Conservation (phyloP, 2,113 vertebrate species). For the Bufo gargarizans region DNA sequence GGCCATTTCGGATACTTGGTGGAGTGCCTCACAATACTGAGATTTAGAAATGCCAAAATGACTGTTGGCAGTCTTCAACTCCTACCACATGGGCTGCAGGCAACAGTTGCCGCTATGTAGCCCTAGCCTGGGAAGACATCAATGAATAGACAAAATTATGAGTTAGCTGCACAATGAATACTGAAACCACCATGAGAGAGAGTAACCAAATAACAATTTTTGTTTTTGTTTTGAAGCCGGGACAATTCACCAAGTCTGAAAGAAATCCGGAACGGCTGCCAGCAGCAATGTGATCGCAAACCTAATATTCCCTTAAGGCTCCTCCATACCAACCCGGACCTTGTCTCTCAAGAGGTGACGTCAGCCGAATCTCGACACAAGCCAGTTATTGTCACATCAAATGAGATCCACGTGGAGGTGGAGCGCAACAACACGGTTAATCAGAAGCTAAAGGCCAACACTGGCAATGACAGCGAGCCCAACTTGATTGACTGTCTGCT, state of each 20-base stretch:
- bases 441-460: constrained; percentile 83
- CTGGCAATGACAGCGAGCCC: constrained; percentile 89
- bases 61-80: too few species aligned
- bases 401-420: constrained; percentile 94
- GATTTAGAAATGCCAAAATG: too few species aligned
- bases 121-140: too few species aligned
- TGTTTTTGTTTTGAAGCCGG: constrained; percentile 73
- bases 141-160: not conserved
- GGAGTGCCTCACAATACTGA: too few species aligned
- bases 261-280: constrained; percentile 96
- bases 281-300: constrained; percentile 94
- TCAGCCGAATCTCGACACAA: constrained; percentile 78
- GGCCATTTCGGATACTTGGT: too few species aligned
- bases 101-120: too few species aligned
- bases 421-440: constrained; percentile 91
- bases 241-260: constrained; percentile 98
- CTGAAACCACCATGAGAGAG: not conserved
- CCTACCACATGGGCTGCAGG: too few species aligned
- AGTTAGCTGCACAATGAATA: not conserved
- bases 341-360: constrained; percentile 81
- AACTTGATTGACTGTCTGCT: constrained; percentile 98
- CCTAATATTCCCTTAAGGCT: constrained; percentile 93
- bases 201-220: not conserved
- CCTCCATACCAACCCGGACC: constrained; percentile 81
- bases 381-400: constrained; percentile 90